Evolutionary conservation across 2,888 invertebrate genomes (phyloP).

Genomic region (Byasa hedistus): DNA sequence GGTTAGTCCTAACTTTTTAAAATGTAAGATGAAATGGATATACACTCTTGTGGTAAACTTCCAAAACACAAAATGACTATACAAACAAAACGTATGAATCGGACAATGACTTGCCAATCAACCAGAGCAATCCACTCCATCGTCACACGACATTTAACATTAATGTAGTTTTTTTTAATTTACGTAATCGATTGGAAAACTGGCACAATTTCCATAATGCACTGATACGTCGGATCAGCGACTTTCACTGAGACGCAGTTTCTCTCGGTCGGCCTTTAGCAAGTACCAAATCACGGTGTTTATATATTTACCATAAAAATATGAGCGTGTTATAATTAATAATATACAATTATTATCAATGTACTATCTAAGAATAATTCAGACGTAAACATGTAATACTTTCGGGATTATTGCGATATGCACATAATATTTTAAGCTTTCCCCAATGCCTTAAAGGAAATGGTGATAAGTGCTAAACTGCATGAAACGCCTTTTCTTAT

Average conservation of each 20-base stretch:
- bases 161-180: slow-evolving; percentile 34
- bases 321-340: background rate
- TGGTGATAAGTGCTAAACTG: too few relatives aligned
- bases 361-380: background rate
- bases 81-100: slow-evolving; percentile 6
- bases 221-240: slow-evolving; percentile 45
- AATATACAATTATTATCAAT: background rate
- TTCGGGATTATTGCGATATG: background rate
- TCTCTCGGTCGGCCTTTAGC: slow-evolving; percentile 42
- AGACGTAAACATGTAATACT: background rate
- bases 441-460: too few relatives aligned
- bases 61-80: too few relatives aligned
- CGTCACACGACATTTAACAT: slow-evolving; percentile 35
- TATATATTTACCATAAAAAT: slow-evolving; percentile 13
- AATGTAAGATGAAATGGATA: too few relatives aligned
- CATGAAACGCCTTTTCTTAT: too few relatives aligned
- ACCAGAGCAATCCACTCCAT: slow-evolving; percentile 21
- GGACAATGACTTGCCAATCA: slow-evolving; percentile 12
- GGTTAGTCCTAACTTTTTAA: too few relatives aligned
- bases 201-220: slow-evolving; percentile 55
- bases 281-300: slow-evolving; percentile 35
- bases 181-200: slow-evolving; percentile 59
- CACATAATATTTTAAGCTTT: too few relatives aligned
- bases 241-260: slow-evolving; percentile 63
- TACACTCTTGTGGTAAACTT: too few relatives aligned